Percentiles rank a stretch among this genome's conserved stretches.
Conservation (phyloP, 2,888 invertebrate species). For the Priocnemis perturbator region DNA sequence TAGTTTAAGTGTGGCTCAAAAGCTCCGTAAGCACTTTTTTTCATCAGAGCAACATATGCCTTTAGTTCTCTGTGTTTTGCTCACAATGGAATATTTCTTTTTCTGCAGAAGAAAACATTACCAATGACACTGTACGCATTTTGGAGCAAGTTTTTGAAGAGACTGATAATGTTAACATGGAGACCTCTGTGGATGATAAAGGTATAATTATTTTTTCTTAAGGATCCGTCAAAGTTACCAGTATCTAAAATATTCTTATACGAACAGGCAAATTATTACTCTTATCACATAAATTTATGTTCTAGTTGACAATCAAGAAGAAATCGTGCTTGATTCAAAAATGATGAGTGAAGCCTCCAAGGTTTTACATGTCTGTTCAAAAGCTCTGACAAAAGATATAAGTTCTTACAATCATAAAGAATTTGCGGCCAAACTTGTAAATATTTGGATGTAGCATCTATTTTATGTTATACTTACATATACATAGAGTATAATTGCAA, state of each 20-base stretch:
- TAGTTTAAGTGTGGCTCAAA: too few species aligned
- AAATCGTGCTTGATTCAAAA: constrained; percentile 68
- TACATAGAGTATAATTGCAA: neutral
- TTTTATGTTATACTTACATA: constrained; percentile 7
- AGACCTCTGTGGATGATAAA: constrained; percentile 61
- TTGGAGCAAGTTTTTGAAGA: constrained; percentile 60
- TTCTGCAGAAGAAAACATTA: constrained; percentile 59
- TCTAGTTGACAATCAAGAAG: constrained; percentile 62
- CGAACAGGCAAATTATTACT: too few species aligned
- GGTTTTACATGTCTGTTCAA: constrained; percentile 61
- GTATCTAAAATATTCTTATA: too few species aligned
- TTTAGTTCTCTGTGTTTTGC: neutral
- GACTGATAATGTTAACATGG: constrained; percentile 58
- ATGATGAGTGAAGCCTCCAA: constrained; percentile 66
- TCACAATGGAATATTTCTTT: neutral
- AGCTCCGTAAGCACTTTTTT: too few species aligned
- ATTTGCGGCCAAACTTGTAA: constrained; percentile 65
- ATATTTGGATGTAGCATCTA: neutral
- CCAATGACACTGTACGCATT: constrained; percentile 47
- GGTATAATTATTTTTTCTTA: constrained; percentile 50
- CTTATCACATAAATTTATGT: constrained; percentile 7
- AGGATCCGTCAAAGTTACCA: neutral
- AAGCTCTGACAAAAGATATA: constrained; percentile 56
- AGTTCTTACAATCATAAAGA: constrained; percentile 58
- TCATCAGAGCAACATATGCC: too few species aligned